Evolutionary conservation across 2,888 invertebrate genomes (phyloP), one percentile per base, ranked within the genome.

Genomic region (Agrotis segetum): DNA sequence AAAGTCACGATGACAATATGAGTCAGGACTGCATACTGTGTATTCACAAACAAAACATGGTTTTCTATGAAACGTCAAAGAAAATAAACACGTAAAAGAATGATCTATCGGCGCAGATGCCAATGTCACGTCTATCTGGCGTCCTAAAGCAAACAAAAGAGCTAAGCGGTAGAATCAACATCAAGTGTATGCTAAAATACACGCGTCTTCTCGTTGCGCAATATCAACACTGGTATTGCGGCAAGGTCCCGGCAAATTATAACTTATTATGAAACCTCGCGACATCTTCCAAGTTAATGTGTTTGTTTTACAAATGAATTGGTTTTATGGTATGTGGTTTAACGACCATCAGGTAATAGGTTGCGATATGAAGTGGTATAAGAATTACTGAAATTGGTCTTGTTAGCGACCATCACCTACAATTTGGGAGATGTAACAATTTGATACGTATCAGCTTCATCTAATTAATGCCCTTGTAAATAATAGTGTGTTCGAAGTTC

Each of bases 181-280:
- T 72, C 67, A 69, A 71, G 71, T 62, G 64, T 77, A 74, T 74
- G 85, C 72, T 85, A 85, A 85, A 84, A 82, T 80, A 79, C 40
- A 40, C 75, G 63, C 74, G 55, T 64, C 70, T 78, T 58, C 50
- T 40, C 40, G 62, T 84, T 84, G 83, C 79, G 83, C 70, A 84
- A 85, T 73, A 74, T 69, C 70, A 76, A 83, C 73, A 81, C 53
- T 61, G 64, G 64, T 63, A 70, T 72, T 69, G 76, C 69, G 24
- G 66, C 88, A 88, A 88, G 87, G 87, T 86, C 82, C 78, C 59
- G 7, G 77, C 80, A 68, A 83, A 84, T 86, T 81, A 87, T 86
- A 75, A 71, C 68, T 61, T 67, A 71, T 88, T 87, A 83, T 77
- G 86, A 86, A 87, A 87, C 64, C 53, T 56, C 58, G 74, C 69